A percentile compares a stretch with the other conserved stretches of the same genome.
These are phyloP conservation scores for Notoglanidium macrostoma DNA, from an alignment of 2,797 vertebrate species.

Conservation along the genomic window DNA sequence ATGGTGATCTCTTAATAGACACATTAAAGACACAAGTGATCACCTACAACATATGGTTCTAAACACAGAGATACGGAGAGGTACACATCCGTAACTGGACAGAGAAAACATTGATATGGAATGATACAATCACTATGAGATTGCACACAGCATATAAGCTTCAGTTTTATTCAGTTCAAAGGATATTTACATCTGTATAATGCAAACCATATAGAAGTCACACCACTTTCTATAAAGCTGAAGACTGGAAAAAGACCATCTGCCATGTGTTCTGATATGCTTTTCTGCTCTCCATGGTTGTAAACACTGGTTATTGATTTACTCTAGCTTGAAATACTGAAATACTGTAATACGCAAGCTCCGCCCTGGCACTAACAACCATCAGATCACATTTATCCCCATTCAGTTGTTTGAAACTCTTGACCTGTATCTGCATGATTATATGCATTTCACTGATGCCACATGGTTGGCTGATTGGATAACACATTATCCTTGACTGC, in stretches of 20 bases:
- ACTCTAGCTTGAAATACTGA: neutral
- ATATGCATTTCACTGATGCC: too few relatives aligned
- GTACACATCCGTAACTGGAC: neutral
- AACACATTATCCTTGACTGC: neutral
- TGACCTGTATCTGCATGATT: neutral
- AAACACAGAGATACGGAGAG: neutral
- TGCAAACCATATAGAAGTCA: neutral
- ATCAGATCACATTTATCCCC: neutral
- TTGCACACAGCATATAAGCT: neutral
- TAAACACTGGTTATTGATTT: slow-evolving; percentile 7
- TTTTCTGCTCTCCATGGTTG: slow-evolving; percentile 3
- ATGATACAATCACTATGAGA: neutral
- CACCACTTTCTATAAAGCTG: neutral
- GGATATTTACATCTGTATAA: neutral
- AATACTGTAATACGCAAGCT: too few relatives aligned
- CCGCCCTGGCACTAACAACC: neutral
- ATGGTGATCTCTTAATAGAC: slow-evolving; percentile 41
- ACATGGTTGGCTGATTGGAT: neutral
- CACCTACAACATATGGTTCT: slow-evolving; percentile 29
- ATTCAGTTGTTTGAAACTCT: neutral
- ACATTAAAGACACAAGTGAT: slow-evolving; percentile 26
- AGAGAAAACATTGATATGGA: neutral
- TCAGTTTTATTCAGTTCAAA: neutral
- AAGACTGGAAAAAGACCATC: too few relatives aligned
- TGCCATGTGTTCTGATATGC: neutral